These are phyloP conservation scores for Guaruba guarouba DNA, from an alignment of 2,113 vertebrate genomes.

Conservation along the genomic window DNA sequence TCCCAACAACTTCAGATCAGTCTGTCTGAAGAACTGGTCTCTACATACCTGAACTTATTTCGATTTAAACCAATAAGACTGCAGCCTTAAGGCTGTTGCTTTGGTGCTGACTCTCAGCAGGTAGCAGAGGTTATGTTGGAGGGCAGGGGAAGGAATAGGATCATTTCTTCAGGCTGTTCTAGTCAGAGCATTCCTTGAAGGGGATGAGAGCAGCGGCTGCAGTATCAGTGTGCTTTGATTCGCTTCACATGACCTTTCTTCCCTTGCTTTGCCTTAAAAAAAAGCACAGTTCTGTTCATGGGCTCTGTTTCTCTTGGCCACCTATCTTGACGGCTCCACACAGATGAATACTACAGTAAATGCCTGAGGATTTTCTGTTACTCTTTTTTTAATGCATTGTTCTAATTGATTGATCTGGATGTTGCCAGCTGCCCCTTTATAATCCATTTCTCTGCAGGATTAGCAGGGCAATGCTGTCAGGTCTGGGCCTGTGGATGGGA, in stretches of 20 bases:
- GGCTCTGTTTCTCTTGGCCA: neutral
- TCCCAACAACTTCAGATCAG: neutral
- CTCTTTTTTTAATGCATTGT: neutral
- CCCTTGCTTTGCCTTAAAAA: neutral
- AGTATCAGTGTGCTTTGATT: neutral
- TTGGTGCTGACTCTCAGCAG: neutral
- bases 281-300: neutral
- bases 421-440: neutral
- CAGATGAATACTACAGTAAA: neutral
- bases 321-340: neutral
- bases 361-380: neutral
- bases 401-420: neutral
- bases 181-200: neutral
- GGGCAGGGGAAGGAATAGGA: neutral
- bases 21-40: neutral
- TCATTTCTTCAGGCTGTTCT: neutral
- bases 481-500: neutral
- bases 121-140: neutral
- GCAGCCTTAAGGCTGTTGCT: neutral
- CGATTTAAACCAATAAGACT: neutral
- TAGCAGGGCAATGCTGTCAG: neutral
- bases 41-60: neutral
- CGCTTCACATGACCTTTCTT: neutral
- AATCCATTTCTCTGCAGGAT: neutral
- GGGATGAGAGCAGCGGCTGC: neutral